Conservation (phyloP, 2,797 vertebrate genomes). For the Sebastes baramenuke region DNA sequence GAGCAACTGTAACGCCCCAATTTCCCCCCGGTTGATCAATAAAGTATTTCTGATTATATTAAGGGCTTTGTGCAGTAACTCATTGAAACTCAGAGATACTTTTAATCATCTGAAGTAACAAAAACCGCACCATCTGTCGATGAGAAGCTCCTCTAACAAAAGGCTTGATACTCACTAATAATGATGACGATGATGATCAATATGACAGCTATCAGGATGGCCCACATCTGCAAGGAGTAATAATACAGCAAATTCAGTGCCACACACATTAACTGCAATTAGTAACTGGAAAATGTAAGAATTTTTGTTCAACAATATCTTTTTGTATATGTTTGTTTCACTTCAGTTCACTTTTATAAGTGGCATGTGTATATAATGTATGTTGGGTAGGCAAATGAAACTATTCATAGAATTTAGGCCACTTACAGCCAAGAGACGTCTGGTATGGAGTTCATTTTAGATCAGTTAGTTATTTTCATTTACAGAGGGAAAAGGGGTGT, state of each 20-base stretch:
- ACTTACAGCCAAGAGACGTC: neutral
- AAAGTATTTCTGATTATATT: too few relatives aligned
- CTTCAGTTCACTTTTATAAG: neutral
- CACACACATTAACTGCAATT: neutral
- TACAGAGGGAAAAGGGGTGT: neutral
- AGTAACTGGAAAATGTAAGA: neutral
- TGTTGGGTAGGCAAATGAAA: neutral
- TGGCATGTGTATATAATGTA: neutral
- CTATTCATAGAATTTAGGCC: neutral
- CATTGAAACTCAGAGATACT: neutral
- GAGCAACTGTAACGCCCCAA: neutral
- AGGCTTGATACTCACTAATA: slow-evolving; percentile 71
- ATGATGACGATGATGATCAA: slow-evolving; percentile 80
- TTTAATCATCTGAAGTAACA: neutral
- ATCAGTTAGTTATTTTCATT: neutral
- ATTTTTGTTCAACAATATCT: neutral
- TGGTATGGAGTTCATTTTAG: neutral
- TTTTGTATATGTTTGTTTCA: neutral
- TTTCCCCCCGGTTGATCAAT: too few relatives aligned
- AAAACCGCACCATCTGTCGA: neutral
- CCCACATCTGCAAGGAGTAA: slow-evolving; percentile 76
- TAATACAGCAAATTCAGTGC: neutral
- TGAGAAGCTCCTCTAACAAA: neutral
- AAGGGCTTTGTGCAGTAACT: neutral
- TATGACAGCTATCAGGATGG: slow-evolving; percentile 80